These are phyloP conservation scores for Plutomurus gul DNA, from an alignment of 1,140 invertebrate genomes.

Conservation along the genomic window DNA sequence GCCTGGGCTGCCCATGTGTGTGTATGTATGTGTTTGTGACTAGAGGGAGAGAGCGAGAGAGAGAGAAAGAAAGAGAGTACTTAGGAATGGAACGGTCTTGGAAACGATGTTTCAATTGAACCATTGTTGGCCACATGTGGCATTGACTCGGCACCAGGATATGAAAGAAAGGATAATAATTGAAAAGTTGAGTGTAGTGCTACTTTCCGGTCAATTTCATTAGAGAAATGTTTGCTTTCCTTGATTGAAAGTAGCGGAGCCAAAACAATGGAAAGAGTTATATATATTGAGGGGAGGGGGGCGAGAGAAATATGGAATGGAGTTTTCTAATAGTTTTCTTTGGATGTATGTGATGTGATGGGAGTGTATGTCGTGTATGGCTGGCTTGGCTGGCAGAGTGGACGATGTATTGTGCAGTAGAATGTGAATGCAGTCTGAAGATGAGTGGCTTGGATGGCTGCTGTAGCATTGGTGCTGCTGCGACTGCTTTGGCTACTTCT, in stretches of 20 bases:
- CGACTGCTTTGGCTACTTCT: not conserved
- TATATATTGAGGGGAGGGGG: conserved; percentile 21
- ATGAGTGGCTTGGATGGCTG: not conserved
- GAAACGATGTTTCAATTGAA: conserved; percentile 53
- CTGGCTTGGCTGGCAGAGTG: not conserved
- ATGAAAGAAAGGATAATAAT: conserved; percentile 50
- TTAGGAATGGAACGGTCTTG: conserved; percentile 48
- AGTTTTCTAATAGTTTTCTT: conserved; percentile 15
- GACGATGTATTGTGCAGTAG: not conserved
- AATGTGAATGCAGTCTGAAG: not conserved
- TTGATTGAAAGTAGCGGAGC: conserved; percentile 52
- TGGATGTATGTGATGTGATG: not conserved
- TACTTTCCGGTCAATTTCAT: conserved; percentile 53
- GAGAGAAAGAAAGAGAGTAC: conserved; percentile 41
- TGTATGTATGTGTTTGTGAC: not conserved
- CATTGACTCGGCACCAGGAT: conserved; percentile 19
- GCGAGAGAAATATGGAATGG: conserved; percentile 30
- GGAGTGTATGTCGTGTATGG: not conserved
- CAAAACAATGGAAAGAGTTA: conserved; percentile 52
- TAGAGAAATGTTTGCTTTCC: conserved; percentile 53
- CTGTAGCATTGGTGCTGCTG: not conserved
- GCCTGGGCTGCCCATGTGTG: not conserved
- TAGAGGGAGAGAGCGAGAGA: not conserved
- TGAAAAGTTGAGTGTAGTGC: conserved; percentile 52
- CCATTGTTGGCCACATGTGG: conserved; percentile 40